Conservation (phyloP, 2,113 vertebrate genomes). For the Nannobrachium achirus region DNA sequence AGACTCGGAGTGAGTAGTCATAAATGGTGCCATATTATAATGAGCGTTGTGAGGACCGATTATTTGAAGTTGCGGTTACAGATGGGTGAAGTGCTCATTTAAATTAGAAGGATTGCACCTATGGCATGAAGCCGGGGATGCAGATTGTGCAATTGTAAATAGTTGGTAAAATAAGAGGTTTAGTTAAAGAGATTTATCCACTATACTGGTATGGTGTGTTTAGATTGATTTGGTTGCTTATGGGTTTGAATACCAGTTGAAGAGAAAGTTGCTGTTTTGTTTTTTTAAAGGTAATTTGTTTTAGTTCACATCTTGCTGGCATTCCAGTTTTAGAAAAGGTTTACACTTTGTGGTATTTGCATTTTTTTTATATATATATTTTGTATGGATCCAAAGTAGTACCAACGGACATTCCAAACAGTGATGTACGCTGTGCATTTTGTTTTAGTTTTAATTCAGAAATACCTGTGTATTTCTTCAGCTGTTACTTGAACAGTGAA, state of each 20-base stretch:
- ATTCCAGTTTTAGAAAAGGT: conserved; percentile 47
- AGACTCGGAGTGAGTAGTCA: no score
- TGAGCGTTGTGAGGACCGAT: no score
- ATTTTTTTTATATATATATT: conserved; percentile 23
- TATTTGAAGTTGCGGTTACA: no score
- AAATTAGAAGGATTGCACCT: conserved; percentile 3
- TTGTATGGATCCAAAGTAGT: conserved; percentile 43
- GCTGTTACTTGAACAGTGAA: not conserved
- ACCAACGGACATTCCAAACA: conserved; percentile 43
- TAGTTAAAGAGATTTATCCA: conserved; percentile 47
- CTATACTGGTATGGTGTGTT: conserved; percentile 47
- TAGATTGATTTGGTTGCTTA: conserved; percentile 4
- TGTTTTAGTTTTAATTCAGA: conserved; percentile 32
- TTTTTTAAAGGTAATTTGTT: not conserved
- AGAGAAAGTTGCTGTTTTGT: conserved; percentile 9
- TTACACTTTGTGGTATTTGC: conserved; percentile 22
- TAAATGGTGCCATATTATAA: no score
- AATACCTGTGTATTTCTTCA: conserved; percentile 25
- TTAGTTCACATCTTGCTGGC: conserved; percentile 21
- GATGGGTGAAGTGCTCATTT: not conserved
- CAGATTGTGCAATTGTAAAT: conserved; percentile 64
- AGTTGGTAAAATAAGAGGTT: conserved; percentile 16
- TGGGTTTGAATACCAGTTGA: conserved; percentile 13
- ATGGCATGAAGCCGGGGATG: conserved; percentile 44
- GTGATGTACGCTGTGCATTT: conserved; percentile 14